Base-by-base conservation (phyloP, 2,113 vertebrate genomes). In the Nasalis larvatus region DNA sequence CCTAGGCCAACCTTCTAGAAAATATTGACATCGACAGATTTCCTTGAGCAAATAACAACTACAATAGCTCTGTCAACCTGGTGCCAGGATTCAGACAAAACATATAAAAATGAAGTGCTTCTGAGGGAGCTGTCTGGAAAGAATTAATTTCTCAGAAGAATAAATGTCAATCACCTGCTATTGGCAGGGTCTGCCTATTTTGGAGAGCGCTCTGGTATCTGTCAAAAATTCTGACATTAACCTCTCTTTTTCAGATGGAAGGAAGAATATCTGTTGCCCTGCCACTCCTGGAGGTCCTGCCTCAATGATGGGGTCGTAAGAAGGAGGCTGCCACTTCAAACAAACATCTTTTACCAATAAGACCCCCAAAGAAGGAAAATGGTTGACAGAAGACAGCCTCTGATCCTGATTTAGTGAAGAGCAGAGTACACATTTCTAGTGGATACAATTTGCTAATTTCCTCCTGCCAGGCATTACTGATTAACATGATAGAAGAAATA, bases 41-140 rank as follows among this genome's bases (percentile, higher is more conserved):
- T 98, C 94, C 40, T 94, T 94, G 87, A 97, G 47, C 83, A 87
- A 97, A 96, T 91, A 97, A 89, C 47, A 96, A 49, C 45, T 92
- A 45, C 35, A 14, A 92, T 14, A 87, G 56, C 68, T 94, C 81
- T 85, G 42, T 91, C 88, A 88, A 25, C 27, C 76, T 77, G 14
- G 27, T 88, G 71, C 94, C 87, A 82, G 10, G n/a, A 87, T 86
- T 76, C 66, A 91, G 35, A 95, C 60, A 87, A 91, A 77, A 94
- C 86, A 95, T 83, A 68, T 86, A 47, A 94, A 92, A 94, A 90
- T 86, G 3, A 96, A 82, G 4, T 54, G 14, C 47, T 88, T 92
- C 20, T 84, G 82, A 73, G 66, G 8, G 13, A 96, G 18, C 42
- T 91, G 69, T 69, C 86, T 66, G 25, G 27, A 49, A 86, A 91